These are phyloP conservation scores for Azorinus chamasolen DNA, from an alignment of 2,888 invertebrate species.

Conservation along the genomic window DNA sequence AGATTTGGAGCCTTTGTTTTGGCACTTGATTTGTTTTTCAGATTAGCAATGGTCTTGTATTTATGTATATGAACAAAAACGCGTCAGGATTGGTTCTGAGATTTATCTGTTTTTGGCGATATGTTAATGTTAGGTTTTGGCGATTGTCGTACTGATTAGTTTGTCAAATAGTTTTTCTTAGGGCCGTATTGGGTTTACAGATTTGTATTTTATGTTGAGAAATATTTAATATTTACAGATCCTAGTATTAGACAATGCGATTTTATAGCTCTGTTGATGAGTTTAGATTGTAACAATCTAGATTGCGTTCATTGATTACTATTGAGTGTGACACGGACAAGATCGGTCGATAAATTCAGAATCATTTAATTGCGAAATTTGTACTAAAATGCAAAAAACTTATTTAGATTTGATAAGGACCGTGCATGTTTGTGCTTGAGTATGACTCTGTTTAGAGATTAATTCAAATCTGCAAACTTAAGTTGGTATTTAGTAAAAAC, in stretches of 20 bases:
- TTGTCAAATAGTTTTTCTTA: slow-evolving; percentile 12
- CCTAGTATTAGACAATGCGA: slow-evolving; percentile 36
- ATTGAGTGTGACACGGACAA: no score
- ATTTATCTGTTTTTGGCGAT: not conserved
- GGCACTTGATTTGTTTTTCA: slow-evolving; percentile 45
- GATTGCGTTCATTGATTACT: slow-evolving; percentile 7
- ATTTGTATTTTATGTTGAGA: slow-evolving; percentile 43
- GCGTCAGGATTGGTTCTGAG: slow-evolving; percentile 7
- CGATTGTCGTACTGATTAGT: slow-evolving; percentile 24
- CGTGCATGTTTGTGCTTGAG: no score
- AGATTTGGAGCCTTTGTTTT: slow-evolving; percentile 52
- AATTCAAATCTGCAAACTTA: no score
- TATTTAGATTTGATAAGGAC: no score
- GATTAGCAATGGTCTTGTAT: slow-evolving; percentile 11
- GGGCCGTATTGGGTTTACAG: slow-evolving; percentile 25
- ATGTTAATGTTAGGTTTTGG: slow-evolving; percentile 21
- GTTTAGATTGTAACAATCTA: slow-evolving; percentile 37
- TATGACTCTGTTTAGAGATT: no score
- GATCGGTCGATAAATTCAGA: no score
- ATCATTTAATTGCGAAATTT: no score
- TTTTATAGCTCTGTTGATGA: slow-evolving; percentile 46
- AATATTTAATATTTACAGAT: slow-evolving; percentile 43
- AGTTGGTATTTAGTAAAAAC: no score
- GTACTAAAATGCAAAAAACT: no score
- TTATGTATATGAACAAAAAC: slow-evolving; percentile 29